These are phyloP conservation scores for Eupithecia centaureata DNA, from an alignment of 2,888 invertebrate species.

Conservation along the genomic window DNA sequence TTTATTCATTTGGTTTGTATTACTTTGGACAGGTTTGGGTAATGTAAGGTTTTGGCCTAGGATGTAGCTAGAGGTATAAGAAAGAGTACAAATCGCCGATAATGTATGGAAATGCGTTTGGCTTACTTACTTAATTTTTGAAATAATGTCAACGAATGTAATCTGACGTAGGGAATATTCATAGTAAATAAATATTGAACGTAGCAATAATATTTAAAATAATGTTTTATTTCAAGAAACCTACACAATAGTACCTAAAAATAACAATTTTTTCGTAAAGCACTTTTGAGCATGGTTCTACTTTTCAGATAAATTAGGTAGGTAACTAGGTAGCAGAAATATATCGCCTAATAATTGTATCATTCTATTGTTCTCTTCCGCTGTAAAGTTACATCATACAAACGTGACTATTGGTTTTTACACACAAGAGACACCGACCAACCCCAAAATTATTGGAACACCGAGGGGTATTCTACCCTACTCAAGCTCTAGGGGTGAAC, in stretches of 20 bases:
- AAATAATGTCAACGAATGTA: conserved; percentile 84
- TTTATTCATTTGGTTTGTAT: conserved; percentile 69
- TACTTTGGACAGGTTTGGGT: conserved; percentile 83
- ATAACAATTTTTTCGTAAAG: neutral
- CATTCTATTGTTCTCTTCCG: conserved; percentile 4
- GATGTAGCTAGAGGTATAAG: conserved; percentile 83
- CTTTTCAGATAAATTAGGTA: neutral
- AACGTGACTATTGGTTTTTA: conserved; percentile 19
- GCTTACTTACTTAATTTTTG: conserved; percentile 82
- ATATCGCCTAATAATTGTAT: neutral
- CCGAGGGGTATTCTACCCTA: conserved; percentile 53
- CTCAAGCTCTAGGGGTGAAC: conserved; percentile 49
- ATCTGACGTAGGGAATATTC: conserved; percentile 83
- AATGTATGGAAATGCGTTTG: conserved; percentile 77
- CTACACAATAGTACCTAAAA: neutral
- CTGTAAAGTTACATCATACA: neutral
- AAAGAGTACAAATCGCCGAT: conserved; percentile 83
- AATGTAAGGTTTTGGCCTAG: conserved; percentile 84
- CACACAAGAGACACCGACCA: conserved; percentile 30
- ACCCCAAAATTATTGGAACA: conserved; percentile 47
- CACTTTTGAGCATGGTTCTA: neutral
- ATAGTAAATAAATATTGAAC: conserved; percentile 84
- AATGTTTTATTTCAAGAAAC: conserved; percentile 63
- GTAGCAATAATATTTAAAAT: conserved; percentile 82
- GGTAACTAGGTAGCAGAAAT: too few relatives aligned